Evolutionary conservation across 35 echinoderm and acorn worm species (phyloP), one percentile per base, ranked within the genome.

Genomic region (Amphiura filiformis): DNA sequence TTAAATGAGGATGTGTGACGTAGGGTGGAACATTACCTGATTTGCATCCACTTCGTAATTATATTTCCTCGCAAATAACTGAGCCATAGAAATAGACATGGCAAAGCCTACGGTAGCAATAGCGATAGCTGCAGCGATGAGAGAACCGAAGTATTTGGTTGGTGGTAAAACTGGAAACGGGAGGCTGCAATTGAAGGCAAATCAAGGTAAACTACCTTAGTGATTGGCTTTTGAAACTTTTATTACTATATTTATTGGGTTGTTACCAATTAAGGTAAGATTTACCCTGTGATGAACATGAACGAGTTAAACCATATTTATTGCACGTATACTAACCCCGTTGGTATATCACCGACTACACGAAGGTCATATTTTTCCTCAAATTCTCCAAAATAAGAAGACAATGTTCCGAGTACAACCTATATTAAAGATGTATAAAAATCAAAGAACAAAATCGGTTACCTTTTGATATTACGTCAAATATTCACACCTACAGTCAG

Each of bases 1-100:
- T n/a, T n/a, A n/a, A n/a, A n/a, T n/a, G n/a, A n/a, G n/a, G n/a
- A n/a, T n/a, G n/a, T n/a, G n/a, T n/a, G n/a, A n/a, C n/a, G n/a
- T n/a, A n/a, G 44, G 44, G 44, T 20, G 44, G 44, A 11, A 52
- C 7, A 7, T 52, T 33, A 97, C 95, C 86, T 97, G 95, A 78
- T 97, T 97, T 2, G 95, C 75, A 82, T 90, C 89, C 22, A 97
- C 75, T 80, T 97, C 91, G 37, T 97, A 97, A 28, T 97, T 89
- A 39, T 97, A 31, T 39, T 97, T 97, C 87, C 84, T 93, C 32
- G 84, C 95, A 84, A 97, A 97, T 15, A 97, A 88, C 42, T 90
- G 81, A 28, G 91, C 91, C 85, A 97, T 87, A 0, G 95, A 97
- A 34, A 97, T 79, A 22, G 95, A 89, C 0, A 93, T 78, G 0